Evolutionary conservation across 2,113 vertebrate species (phyloP).

Genomic region (Macrotis lagotis): DNA sequence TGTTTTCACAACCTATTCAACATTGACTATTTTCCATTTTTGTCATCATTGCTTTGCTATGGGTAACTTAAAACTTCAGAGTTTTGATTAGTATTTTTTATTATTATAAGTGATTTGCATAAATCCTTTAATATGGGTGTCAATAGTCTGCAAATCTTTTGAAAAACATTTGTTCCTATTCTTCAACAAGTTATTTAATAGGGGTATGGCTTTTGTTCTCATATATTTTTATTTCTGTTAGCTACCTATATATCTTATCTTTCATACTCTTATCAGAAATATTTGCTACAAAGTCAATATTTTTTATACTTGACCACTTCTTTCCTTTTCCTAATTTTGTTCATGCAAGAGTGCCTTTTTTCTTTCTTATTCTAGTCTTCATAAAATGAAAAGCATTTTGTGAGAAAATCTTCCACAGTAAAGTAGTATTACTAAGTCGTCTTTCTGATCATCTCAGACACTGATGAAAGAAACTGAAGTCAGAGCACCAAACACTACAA

Average conservation of each 20-base stretch:
- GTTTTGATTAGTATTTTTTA: not conserved
- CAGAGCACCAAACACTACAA: not conserved
- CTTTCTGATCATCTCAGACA: conserved; percentile 25
- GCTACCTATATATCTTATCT: not conserved
- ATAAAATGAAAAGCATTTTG: not conserved
- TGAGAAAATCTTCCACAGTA: not conserved
- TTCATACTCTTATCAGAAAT: not conserved
- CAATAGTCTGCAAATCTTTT: not conserved
- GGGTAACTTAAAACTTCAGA: not conserved
- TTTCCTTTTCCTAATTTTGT: not conserved
- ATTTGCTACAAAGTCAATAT: not conserved
- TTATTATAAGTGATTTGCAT: not conserved
- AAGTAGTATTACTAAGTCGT: conserved; percentile 28
- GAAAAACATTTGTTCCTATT: too few species aligned
- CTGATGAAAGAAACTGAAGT: conserved; percentile 9
- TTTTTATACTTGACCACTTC: not conserved
- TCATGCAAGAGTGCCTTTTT: not conserved
- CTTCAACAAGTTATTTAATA: not conserved
- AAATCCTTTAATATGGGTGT: not conserved
- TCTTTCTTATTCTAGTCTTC: conserved; percentile 1
- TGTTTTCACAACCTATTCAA: not conserved
- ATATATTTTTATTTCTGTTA: not conserved
- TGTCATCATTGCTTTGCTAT: not conserved
- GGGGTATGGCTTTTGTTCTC: not conserved
- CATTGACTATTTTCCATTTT: not conserved